These are phyloP conservation scores for Cyclopterus lumpus DNA, from an alignment of 2,797 vertebrate genomes.

Conservation along the genomic window DNA sequence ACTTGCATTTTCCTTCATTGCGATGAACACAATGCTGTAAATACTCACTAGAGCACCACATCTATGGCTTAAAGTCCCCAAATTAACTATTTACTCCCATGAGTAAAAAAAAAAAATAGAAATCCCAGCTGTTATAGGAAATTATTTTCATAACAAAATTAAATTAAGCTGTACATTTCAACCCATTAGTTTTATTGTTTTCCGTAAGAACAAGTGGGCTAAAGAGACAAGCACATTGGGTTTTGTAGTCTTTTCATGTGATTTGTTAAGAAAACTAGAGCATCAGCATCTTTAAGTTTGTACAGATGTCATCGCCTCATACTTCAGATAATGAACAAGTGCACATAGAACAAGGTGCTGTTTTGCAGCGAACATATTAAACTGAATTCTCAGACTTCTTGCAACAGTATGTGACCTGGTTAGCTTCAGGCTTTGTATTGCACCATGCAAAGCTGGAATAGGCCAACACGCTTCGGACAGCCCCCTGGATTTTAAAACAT, in stretches of 20 bases:
- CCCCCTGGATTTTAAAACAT: neutral
- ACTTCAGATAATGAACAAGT: neutral
- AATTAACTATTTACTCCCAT: neutral
- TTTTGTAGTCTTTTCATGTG: neutral
- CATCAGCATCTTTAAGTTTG: neutral
- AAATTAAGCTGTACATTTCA: neutral
- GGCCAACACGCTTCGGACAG: neutral
- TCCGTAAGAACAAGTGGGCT: neutral
- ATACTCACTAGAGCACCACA: neutral
- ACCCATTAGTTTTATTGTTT: too few relatives aligned
- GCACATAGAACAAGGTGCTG: neutral
- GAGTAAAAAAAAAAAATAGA: neutral
- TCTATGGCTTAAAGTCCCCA: neutral
- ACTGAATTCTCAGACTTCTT: conserved; percentile 8
- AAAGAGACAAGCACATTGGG: neutral
- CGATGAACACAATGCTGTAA: neutral
- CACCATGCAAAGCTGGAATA: neutral
- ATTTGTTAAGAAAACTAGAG: neutral
- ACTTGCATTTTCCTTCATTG: neutral
- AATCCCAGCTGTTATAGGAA: neutral
- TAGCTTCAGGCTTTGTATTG: neutral
- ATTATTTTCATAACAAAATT: neutral
- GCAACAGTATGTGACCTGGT: neutral
- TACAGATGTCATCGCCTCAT: neutral
- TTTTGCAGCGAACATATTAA: neutral